These are phyloP conservation scores for Speoplatyrhinus poulsoni DNA, from an alignment of 2,113 vertebrate species.

Conservation along the genomic window DNA sequence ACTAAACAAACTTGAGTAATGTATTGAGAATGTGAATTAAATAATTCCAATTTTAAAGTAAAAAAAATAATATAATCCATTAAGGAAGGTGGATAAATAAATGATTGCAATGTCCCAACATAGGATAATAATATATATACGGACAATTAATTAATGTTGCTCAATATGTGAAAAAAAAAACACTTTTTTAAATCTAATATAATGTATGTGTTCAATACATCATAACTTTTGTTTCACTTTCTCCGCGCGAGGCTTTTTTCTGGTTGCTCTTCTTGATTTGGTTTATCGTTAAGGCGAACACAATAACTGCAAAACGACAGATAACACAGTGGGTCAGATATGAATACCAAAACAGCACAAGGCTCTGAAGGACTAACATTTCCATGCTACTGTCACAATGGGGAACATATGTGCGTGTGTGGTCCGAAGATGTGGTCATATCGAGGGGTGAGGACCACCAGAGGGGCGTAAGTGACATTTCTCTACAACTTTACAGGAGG, in stretches of 20 bases:
- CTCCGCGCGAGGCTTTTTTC: background rate
- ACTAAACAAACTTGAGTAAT: too few relatives aligned
- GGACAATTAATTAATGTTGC: too few relatives aligned
- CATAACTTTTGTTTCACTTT: slow-evolving; percentile 53
- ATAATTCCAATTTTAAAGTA: slow-evolving; percentile 24
- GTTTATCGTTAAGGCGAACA: slow-evolving; percentile 57
- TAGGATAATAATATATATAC: slow-evolving; percentile 19
- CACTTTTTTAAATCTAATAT: slow-evolving; percentile 18
- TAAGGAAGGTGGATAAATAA: slow-evolving; percentile 19
- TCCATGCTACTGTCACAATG: too few relatives aligned
- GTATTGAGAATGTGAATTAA: background rate
- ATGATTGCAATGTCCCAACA: slow-evolving; percentile 30
- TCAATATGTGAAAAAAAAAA: too few relatives aligned
- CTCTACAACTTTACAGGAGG: too few relatives aligned
- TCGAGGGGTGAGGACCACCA: too few relatives aligned
- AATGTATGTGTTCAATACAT: slow-evolving; percentile 54
- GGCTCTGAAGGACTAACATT: too few relatives aligned
- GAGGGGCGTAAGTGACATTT: too few relatives aligned
- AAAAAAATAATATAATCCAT: slow-evolving; percentile 54
- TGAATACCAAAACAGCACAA: background rate
- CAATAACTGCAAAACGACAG: slow-evolving; percentile 54
- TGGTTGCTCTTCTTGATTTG: slow-evolving; percentile 47
- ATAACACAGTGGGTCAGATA: background rate
- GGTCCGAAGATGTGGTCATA: too few relatives aligned
- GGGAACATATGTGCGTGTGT: too few relatives aligned